phyloP scores from a whole-genome alignment of 2,888 invertebrate genomes.

The Drosophila colorata region DNA sequence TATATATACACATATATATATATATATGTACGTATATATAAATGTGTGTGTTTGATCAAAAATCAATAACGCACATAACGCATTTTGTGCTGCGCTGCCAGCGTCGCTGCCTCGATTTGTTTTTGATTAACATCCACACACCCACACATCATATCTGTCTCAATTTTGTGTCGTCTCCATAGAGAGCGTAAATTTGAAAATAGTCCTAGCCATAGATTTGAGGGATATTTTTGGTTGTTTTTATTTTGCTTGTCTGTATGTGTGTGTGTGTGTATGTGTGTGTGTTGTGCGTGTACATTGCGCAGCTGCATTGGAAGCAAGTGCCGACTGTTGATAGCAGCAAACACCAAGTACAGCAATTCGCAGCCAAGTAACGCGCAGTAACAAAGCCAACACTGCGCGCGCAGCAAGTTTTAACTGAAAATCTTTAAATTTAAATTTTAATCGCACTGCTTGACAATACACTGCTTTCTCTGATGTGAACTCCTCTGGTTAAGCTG shows the following conservation, averaged over 20 bases:
- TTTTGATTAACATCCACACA: conserved; percentile 48
- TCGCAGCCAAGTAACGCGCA: conserved; percentile 10
- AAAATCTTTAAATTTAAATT: conserved; percentile 6
- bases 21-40: too few species aligned
- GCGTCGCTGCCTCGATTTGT: conserved; percentile 52
- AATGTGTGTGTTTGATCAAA: conserved; percentile 32
- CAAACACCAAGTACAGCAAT: conserved; percentile 45
- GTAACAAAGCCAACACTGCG: not conserved
- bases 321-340: conserved; percentile 11
- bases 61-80: conserved; percentile 72
- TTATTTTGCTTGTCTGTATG: not conserved
- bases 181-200: conserved; percentile 36
- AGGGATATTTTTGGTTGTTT: conserved; percentile 50
- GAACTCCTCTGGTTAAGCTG: too few species aligned
- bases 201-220: conserved; percentile 42
- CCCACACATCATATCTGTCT: conserved; percentile 43
- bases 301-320: conserved; percentile 75
- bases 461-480: too few species aligned
- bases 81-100: conserved; percentile 30
- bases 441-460: not conserved
- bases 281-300: conserved; percentile 30
- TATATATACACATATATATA: too few species aligned
- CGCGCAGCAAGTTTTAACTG: conserved; percentile 1
- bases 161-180: conserved; percentile 40
- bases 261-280: not conserved